A percentile compares a stretch with the other conserved stretches of the same genome.
phyloP scores from a whole-genome alignment of 1,140 invertebrate species.

The Platyscapa corneri region DNA sequence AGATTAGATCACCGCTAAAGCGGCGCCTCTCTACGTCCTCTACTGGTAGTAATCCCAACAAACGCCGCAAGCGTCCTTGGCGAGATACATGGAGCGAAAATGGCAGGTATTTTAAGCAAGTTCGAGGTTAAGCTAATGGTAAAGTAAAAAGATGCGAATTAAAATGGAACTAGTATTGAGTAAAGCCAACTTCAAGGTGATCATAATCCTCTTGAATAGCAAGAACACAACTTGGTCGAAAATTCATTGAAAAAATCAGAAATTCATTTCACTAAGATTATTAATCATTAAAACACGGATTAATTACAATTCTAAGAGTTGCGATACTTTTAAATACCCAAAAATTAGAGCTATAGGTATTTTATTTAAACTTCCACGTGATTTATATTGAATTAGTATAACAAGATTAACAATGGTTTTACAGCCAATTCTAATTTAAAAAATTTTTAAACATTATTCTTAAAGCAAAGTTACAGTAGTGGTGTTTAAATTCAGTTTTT shows the following conservation, averaged over 20 bases:
- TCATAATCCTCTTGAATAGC: not conserved
- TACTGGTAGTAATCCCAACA: not conserved
- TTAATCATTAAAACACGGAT: not conserved
- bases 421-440: not conserved
- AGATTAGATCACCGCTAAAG: constrained; percentile 4
- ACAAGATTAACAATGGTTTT: not conserved
- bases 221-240: not conserved
- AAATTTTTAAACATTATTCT: too few species aligned
- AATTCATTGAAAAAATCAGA: constrained; percentile 8
- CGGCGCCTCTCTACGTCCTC: constrained; percentile 15
- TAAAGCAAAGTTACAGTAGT: not conserved
- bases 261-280: not conserved
- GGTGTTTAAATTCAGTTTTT: not conserved
- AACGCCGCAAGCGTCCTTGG: constrained; percentile 52
- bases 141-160: not conserved
- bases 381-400: not conserved
- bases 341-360: constrained; percentile 10
- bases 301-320: constrained; percentile 9
- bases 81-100: constrained; percentile 42
- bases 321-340: not conserved
- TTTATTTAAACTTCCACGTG: constrained; percentile 46
- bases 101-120: constrained; percentile 52
- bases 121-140: constrained; percentile 31
- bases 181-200: constrained; percentile 33
- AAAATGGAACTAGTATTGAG: not conserved